Evolutionary conservation across 2,888 invertebrate genomes (phyloP).

Genomic region (Hirtodrosophila duncani): DNA sequence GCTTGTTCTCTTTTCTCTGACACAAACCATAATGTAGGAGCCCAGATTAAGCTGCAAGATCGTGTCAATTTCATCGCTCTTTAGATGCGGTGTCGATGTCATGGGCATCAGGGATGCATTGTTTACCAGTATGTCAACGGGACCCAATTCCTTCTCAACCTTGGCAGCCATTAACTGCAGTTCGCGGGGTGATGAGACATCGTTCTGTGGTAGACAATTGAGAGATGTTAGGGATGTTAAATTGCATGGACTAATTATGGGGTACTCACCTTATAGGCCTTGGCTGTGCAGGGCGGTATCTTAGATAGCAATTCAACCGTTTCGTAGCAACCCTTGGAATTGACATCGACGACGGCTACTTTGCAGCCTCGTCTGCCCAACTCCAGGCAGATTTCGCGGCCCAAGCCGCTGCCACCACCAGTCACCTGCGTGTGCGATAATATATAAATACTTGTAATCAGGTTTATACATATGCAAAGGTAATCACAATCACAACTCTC

Average conservation of each 20-base stretch:
- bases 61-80: slow-evolving; percentile 77
- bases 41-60: slow-evolving; percentile 78
- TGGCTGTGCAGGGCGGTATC: slow-evolving; percentile 73
- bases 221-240: background rate
- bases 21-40: slow-evolving; percentile 78
- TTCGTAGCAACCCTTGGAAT: slow-evolving; percentile 75
- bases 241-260: too few species aligned
- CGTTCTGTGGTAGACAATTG: slow-evolving; percentile 57
- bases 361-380: slow-evolving; percentile 78
- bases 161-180: slow-evolving; percentile 73
- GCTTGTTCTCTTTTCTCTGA: too few species aligned
- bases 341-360: slow-evolving; percentile 77
- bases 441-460: background rate
- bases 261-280: slow-evolving; percentile 73
- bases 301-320: slow-evolving; percentile 75
- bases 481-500: slow-evolving; percentile 18
- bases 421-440: slow-evolving; percentile 73
- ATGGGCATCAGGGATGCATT: slow-evolving; percentile 79
- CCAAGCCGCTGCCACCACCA: slow-evolving; percentile 79
- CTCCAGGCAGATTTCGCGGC: slow-evolving; percentile 77
- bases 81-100: slow-evolving; percentile 75
- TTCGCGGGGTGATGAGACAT: slow-evolving; percentile 76
- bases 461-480: slow-evolving; percentile 1
- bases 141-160: slow-evolving; percentile 76
- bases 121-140: slow-evolving; percentile 79